Evolutionary conservation across 2,888 invertebrate species (phyloP), one percentile per base, ranked within the genome.

Genomic region (Cybosia mesomella): DNA sequence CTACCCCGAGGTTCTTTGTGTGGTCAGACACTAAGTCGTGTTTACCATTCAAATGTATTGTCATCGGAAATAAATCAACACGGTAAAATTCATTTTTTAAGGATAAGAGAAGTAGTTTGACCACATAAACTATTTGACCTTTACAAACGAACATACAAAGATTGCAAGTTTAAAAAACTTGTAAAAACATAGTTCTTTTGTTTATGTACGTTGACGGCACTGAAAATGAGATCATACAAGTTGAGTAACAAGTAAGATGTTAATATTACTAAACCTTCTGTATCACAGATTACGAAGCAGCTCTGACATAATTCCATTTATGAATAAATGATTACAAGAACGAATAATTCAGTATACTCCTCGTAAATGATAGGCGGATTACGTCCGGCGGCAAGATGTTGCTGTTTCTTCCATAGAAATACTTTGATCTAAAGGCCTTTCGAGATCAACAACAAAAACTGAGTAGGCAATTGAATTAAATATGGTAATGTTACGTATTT

Each of bases 251-350:
- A 55, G 24, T 32, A 28, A 58, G 9, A 58, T 34, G 1, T 0
- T n/a, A 32, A 57, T 28, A 34, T 32, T 18, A 21, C 3, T 32
- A 34, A 32, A 24, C 10, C 18, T 53, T 0, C 24, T 15, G 24
- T 15, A 28, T n/a, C 24, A 55, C 53, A 63, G 36, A 63, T 54
- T 63, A 54, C 22, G 13, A 22, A 34, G 63, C 28, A 32, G 21
- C 64, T 57, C n/a, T 15, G n/a, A 43, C 28, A 8, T 43, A n/a
- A 18, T 64, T 43, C 15, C 64, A 57, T 11, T 11, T 57, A 18
- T 64, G 64, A 64, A 64, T 64, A 64, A 64, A 64, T 43, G 43
- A 64, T 58, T 32, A 64, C 43, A 64, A 36, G 63, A 8, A 54
- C 3, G 54, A 10, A n/a, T 18, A 21, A 2, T 64, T 36, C 34